These are phyloP conservation scores for Oreocharis arfaki DNA, from an alignment of 2,113 vertebrate genomes.

Conservation along the genomic window DNA sequence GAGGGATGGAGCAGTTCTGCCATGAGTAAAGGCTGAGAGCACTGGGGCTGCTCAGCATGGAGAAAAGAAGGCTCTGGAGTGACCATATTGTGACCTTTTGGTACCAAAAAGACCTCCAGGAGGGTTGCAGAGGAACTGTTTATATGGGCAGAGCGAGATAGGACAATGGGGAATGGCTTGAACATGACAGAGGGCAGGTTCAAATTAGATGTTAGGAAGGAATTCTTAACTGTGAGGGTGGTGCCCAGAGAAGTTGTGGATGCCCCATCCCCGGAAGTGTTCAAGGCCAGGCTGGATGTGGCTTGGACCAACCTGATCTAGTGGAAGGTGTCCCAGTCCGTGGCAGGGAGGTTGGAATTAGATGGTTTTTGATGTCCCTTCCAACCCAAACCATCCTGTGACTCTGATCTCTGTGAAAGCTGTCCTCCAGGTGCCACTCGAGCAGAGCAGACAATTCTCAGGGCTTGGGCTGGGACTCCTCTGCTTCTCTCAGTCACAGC, in stretches of 20 bases:
- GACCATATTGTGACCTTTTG: neutral
- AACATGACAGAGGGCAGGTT: neutral
- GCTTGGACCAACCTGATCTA: neutral
- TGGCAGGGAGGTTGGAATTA: neutral
- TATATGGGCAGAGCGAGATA: accelerated
- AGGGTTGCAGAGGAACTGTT: neutral
- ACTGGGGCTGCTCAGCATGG: neutral
- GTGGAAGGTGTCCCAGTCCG: neutral
- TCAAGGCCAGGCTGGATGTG: neutral
- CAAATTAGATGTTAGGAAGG: neutral
- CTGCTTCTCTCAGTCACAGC: neutral
- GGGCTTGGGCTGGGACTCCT: neutral
- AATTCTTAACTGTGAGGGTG: neutral
- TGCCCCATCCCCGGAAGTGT: neutral
- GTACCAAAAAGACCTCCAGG: neutral
- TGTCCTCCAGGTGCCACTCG: neutral
- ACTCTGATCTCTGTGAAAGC: neutral
- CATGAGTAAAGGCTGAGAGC: neutral
- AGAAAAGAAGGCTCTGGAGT: neutral
- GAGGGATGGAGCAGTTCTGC: neutral
- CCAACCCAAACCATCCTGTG: neutral
- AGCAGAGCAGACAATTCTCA: neutral
- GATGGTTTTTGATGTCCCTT: neutral
- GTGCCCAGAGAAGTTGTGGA: accelerated
- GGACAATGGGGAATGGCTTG: neutral